Evolutionary conservation across 2,113 vertebrate species (phyloP).

Genomic region (Otus sunia): DNA sequence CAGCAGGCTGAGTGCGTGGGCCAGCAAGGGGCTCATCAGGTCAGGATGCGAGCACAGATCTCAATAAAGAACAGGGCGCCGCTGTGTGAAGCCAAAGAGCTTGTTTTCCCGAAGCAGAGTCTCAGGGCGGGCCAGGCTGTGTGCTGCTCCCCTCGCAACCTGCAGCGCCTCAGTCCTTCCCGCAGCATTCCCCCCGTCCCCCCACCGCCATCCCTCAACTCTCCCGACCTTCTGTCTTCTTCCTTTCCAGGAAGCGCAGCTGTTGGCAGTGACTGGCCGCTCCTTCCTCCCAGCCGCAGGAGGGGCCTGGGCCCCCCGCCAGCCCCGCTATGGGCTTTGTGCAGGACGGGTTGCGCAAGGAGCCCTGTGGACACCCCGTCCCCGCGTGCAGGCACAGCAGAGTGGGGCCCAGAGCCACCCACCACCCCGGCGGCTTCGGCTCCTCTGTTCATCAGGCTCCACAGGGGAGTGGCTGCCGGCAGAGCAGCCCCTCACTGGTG

Average conservation of each 20-base stretch:
- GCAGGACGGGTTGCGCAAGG: constrained; percentile 18
- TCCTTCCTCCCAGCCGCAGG: constrained; percentile 30
- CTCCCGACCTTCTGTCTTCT: constrained; percentile 50
- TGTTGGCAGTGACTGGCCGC: constrained; percentile 36
- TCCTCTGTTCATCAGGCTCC: not conserved
- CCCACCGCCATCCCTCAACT: not conserved
- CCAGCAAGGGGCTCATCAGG: not conserved
- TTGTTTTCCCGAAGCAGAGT: not conserved
- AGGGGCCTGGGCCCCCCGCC: constrained; percentile 6
- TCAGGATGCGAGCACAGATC: not conserved
- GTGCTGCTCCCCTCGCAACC: not conserved
- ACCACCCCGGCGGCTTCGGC: accelerated
- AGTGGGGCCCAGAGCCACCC: not conserved
- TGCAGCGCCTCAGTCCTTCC: not conserved
- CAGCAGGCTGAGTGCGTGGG: accelerated
- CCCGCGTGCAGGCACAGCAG: not conserved
- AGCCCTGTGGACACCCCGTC: not conserved
- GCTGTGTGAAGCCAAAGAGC: not conserved
- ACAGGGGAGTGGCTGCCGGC: accelerated
- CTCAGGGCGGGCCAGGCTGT: not conserved
- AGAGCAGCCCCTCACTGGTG: not conserved
- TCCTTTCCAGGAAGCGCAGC: constrained; percentile 62
- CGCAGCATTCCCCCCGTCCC: not conserved
- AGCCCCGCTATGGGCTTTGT: not conserved
- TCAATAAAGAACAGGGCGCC: not conserved